A percentile compares a stretch with the other conserved stretches of the same genome.
Evolutionary conservation across 2,888 invertebrate species (phyloP).

Genomic region (Clostera curtula): DNA sequence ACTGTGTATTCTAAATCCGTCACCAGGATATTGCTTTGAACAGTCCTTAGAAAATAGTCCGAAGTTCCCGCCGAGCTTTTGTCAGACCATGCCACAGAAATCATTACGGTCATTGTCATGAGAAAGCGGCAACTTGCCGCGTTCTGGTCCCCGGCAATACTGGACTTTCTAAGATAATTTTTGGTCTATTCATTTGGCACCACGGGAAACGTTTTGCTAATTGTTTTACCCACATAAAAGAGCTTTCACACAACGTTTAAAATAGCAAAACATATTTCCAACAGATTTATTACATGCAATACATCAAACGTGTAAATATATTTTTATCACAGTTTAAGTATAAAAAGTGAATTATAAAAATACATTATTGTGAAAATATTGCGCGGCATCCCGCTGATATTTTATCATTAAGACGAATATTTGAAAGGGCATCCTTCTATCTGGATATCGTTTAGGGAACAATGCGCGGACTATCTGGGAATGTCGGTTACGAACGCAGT

Average conservation of each 20-base stretch:
- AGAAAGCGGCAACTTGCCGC: conserved; percentile 7
- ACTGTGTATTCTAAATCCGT: no score
- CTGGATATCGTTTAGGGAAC: conserved; percentile 59
- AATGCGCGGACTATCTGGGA: conserved; percentile 65
- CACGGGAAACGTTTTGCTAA: conserved; percentile 1
- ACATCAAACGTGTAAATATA: conserved; percentile 32
- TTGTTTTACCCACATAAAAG: neutral
- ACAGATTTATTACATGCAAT: conserved; percentile 18
- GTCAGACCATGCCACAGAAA: conserved; percentile 24
- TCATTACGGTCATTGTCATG: conserved; percentile 14
- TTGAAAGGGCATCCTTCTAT: conserved; percentile 48
- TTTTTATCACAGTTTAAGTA: conserved; percentile 23
- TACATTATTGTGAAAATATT: conserved; percentile 65
- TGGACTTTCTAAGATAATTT: conserved; percentile 2
- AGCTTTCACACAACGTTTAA: neutral
- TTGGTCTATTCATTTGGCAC: conserved; percentile 3
- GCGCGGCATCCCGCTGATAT: conserved; percentile 62
- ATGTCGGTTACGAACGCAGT: conserved; percentile 63
- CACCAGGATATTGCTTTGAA: no score
- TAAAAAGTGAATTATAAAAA: conserved; percentile 40
- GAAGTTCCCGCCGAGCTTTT: conserved; percentile 43
- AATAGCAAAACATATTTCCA: conserved; percentile 12
- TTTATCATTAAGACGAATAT: conserved; percentile 59
- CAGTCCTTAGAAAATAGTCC: conserved; percentile 37
- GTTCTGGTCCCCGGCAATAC: conserved; percentile 4